Base-by-base conservation (phyloP, 1,140 invertebrate species). In the Macrobrachium rosenbergii region DNA sequence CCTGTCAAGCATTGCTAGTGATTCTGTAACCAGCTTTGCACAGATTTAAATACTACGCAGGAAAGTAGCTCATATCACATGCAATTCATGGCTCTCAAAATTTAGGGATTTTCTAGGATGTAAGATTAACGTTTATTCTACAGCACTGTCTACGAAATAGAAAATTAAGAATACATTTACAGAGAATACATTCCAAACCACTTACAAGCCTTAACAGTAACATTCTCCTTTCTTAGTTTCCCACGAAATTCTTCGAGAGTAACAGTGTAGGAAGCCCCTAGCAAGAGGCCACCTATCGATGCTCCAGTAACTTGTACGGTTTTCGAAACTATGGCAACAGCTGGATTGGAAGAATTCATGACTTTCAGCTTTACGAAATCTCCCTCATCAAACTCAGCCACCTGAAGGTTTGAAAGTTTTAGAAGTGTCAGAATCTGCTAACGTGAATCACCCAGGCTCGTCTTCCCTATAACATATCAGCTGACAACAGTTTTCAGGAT, bases 131-230 rank as follows among this genome's bases (percentile, higher is more conserved):
- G n/a, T n/a, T n/a, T n/a, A n/a, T n/a, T n/a, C n/a, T n/a, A 21
- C 21, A 43, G 17, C 21, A 19, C 23, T 2, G 19, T 43, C 63
- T 8, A 37, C 21, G 12, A 77, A 11, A 14, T 58, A 17, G 10
- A 8, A 10, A 52, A 8, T 52, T 52, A 52, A 52, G 6, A 52
- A 52, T 10, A 52, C 7, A 12, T 8, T 52, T 12, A 52, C 12
- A 52, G 6, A 52, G 52, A 52, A 52, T 52, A 52, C 52, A 58
- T 52, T 58, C 14, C 10, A n/a, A 17, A 58, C n/a, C 8, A 82
- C 85, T 87, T 19, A 87, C 85, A 87, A 12, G 85, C 85, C 11
- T 37, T 58, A 8, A 87, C 11, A 69, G 78, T 73, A 19, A 62
- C 28, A 0, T 45, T 52, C 60, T 87, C 85, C 23, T 43, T 81